Evolutionary conservation across 2,113 vertebrate genomes (phyloP).

Genomic region (Saccopteryx leptura): DNA sequence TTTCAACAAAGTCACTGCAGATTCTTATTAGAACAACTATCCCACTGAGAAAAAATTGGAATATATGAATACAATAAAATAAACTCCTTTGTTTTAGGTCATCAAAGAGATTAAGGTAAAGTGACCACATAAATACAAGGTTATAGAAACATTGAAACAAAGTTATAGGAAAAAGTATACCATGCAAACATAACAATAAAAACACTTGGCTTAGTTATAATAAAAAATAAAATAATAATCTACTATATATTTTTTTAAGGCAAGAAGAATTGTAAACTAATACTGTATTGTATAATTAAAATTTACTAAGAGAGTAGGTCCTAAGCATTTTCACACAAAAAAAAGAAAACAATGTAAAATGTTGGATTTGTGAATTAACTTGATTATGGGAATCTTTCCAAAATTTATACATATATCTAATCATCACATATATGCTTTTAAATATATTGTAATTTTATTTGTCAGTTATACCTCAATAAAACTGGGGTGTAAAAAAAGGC

Average conservation of each 20-base stretch:
- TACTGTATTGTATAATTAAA: not conserved
- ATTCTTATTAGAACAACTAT: not conserved
- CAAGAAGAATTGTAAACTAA: not conserved
- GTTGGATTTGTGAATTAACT: not conserved
- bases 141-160: not conserved
- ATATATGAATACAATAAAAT: not conserved
- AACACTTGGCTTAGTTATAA: not conserved
- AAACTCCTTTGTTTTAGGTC: not conserved
- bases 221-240: too few species aligned
- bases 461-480: not conserved
- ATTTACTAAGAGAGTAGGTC: not conserved
- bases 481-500: not conserved
- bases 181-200: not conserved
- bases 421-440: not conserved
- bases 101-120: constrained; percentile 13
- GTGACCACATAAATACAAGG: not conserved
- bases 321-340: not conserved
- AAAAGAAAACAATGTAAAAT: not conserved
- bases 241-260: not conserved
- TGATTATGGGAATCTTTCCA: not conserved
- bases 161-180: not conserved
- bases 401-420: not conserved
- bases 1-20: not conserved
- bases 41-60: not conserved
- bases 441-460: not conserved